Conservation (phyloP, 1,140 invertebrate genomes). For the Ceratina japonica region DNA sequence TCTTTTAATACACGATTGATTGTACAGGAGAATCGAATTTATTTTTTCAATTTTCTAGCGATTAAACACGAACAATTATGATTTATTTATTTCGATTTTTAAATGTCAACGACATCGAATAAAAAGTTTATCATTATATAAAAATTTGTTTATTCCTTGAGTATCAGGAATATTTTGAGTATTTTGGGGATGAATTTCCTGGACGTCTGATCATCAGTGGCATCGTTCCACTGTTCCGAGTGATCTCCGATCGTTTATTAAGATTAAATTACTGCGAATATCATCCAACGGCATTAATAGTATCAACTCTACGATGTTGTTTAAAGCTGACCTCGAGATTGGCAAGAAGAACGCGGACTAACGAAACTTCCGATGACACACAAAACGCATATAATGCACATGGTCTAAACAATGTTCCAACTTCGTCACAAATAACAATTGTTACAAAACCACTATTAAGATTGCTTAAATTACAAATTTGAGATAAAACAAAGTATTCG, state of each 20-base stretch:
- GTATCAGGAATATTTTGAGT: no score
- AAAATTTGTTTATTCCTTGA: no score
- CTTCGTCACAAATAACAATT: not conserved
- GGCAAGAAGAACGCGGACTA: not conserved
- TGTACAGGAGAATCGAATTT: not conserved
- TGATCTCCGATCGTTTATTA: not conserved
- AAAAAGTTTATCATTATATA: no score
- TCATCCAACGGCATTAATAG: not conserved
- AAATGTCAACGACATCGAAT: no score
- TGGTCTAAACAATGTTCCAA: not conserved
- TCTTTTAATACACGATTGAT: not conserved
- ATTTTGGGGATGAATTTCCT: not conserved
- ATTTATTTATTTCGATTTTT: not conserved
- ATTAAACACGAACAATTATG: not conserved
- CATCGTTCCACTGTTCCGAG: constrained; percentile 19
- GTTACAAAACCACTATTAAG: not conserved
- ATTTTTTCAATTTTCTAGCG: not conserved
- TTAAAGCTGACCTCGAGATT: constrained; percentile 10
- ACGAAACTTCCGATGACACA: not conserved
- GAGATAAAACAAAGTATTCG: no score
- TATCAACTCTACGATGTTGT: constrained; percentile 4
- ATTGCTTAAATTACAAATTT: not conserved
- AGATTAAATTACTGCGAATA: not conserved
- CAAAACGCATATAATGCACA: not conserved
- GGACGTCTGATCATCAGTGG: constrained; percentile 12